phyloP scores from a whole-genome alignment of 2,888 invertebrate species.

The Phytoseiulus persimilis region DNA sequence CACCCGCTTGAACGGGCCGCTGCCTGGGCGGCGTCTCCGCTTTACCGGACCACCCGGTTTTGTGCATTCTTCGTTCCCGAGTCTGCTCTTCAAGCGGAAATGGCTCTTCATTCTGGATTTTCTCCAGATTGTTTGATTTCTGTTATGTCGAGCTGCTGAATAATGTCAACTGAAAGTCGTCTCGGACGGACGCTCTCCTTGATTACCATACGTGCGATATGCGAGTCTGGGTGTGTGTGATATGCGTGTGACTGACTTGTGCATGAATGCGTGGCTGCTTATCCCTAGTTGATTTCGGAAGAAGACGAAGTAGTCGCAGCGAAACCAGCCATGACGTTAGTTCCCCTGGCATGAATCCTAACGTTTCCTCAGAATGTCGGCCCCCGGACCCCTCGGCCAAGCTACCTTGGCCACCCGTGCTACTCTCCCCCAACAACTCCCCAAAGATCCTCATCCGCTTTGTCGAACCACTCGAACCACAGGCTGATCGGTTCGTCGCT shows the following conservation, averaged over 20 bases:
- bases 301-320: not conserved
- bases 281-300: not conserved
- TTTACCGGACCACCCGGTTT: too few species aligned
- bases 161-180: too few species aligned
- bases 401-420: constrained; percentile 6
- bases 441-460: constrained; percentile 39
- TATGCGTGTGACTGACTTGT: not conserved
- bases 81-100: too few species aligned
- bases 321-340: not conserved
- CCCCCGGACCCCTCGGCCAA: not conserved
- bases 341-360: not conserved
- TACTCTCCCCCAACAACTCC: constrained; percentile 38
- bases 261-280: not conserved
- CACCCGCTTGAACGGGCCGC: too few species aligned
- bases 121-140: too few species aligned
- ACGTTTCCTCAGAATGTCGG: not conserved
- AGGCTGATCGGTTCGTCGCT: constrained; percentile 30
- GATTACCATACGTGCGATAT: not conserved
- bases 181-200: not conserved
- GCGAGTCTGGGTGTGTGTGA: not conserved
- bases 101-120: too few species aligned
- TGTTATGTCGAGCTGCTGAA: too few species aligned
- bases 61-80: too few species aligned
- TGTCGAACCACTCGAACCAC: constrained; percentile 47
- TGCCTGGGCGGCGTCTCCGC: too few species aligned